phyloP scores from a whole-genome alignment of 2,113 vertebrate species.

The Odobenus rosmarus region DNA sequence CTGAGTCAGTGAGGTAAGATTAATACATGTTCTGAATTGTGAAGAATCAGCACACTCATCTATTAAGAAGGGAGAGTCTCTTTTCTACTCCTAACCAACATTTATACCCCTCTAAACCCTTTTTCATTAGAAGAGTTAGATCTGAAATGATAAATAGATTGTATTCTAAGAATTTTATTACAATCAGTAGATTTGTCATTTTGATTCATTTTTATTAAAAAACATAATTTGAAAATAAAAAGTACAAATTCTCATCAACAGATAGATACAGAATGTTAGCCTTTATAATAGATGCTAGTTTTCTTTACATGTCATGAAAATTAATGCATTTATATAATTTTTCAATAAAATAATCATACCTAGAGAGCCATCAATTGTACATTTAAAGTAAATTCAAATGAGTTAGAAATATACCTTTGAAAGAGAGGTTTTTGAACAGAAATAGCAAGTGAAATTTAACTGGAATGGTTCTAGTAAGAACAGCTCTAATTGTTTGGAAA shows the following conservation, averaged over 20 bases:
- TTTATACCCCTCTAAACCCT: neutral
- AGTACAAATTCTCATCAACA: neutral
- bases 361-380: neutral
- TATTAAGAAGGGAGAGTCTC: neutral
- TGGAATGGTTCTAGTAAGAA: neutral
- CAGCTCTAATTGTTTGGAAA: conserved; percentile 48
- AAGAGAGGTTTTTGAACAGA: neutral
- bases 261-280: neutral
- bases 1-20: neutral
- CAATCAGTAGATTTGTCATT: neutral
- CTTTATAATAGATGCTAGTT: neutral
- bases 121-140: neutral
- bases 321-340: neutral
- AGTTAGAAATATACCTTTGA: neutral
- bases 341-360: neutral
- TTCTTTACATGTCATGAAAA: neutral
- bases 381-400: conserved; percentile 38
- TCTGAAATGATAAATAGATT: neutral
- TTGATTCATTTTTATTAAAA: neutral
- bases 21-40: neutral
- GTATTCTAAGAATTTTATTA: neutral
- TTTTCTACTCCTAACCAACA: neutral
- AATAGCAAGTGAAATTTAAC: conserved; percentile 53
- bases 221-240: neutral
- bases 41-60: neutral